Evolutionary conservation across 2,888 invertebrate species (phyloP).

Genomic region (Andrena bucephala): DNA sequence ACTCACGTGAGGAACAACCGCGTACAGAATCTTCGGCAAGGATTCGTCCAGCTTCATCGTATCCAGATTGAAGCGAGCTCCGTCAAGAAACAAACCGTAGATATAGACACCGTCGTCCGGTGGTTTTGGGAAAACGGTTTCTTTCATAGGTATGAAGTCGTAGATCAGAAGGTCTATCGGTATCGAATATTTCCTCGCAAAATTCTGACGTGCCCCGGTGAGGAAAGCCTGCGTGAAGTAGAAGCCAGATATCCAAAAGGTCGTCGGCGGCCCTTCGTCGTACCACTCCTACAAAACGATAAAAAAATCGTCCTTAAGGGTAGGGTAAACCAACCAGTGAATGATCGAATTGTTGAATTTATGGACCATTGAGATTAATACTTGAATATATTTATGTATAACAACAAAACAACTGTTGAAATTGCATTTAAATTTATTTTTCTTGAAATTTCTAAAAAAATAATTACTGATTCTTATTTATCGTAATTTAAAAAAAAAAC

Average conservation of each 20-base stretch:
- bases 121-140: slow-evolving; percentile 85
- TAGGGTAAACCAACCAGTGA: too few species aligned
- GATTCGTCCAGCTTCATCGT: slow-evolving; percentile 91
- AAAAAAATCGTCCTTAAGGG: neutral
- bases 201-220: slow-evolving; percentile 97
- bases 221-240: slow-evolving; percentile 98
- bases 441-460: too few species aligned
- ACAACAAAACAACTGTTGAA: too few species aligned
- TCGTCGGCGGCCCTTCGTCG: slow-evolving; percentile 91
- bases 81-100: slow-evolving; percentile 93
- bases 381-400: too few species aligned
- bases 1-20: slow-evolving; percentile 91
- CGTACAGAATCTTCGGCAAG: slow-evolving; percentile 93
- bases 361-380: too few species aligned
- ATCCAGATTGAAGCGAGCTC: slow-evolving; percentile 93
- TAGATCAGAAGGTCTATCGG: slow-evolving; percentile 96
- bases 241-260: slow-evolving; percentile 97
- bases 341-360: too few species aligned
- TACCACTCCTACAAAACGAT: slow-evolving; percentile 90
- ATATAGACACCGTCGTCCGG: slow-evolving; percentile 93
- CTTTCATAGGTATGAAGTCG: slow-evolving; percentile 90
- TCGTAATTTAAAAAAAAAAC: too few species aligned
- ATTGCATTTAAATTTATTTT: too few species aligned
- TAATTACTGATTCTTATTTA: too few species aligned
- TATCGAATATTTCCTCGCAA: slow-evolving; percentile 95